phyloP scores from a whole-genome alignment of 2,113 vertebrate genomes.

The Pterocles gutturalis region DNA sequence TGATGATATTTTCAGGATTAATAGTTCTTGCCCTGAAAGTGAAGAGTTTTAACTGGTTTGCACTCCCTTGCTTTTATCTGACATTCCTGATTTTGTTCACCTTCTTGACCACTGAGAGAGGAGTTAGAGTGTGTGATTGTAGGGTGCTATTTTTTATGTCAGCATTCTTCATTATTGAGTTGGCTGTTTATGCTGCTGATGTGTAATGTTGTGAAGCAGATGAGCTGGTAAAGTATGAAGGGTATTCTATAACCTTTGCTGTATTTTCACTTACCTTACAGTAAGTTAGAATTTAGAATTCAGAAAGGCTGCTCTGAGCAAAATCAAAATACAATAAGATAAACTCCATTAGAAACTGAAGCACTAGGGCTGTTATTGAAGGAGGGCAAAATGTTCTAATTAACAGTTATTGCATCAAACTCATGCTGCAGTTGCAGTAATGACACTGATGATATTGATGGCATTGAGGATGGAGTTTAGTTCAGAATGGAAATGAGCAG shows the following conservation, averaged over 20 bases:
- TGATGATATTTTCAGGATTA: not conserved
- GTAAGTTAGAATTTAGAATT: conserved; percentile 47
- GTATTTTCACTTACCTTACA: conserved; percentile 16
- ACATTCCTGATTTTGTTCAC: not conserved
- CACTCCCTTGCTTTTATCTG: not conserved
- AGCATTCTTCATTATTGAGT: conserved; percentile 44
- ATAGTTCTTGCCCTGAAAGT: not conserved
- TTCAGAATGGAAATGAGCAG: conserved; percentile 63
- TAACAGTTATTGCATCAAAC: conserved; percentile 67
- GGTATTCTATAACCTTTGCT: conserved; percentile 50
- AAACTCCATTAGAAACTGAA: conserved; percentile 51
- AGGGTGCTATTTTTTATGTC: conserved; percentile 36
- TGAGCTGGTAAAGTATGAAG: conserved; percentile 57
- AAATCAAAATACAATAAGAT: conserved; percentile 44
- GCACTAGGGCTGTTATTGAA: not conserved
- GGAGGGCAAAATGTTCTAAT: conserved; percentile 57
- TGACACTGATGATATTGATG: conserved; percentile 67
- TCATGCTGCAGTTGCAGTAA: conserved; percentile 26
- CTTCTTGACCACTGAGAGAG: not conserved
- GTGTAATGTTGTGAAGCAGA: conserved; percentile 61
- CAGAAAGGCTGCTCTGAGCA: conserved; percentile 28
- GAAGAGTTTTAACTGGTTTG: not conserved
- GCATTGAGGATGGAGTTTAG: conserved; percentile 46
- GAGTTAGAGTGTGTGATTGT: not conserved
- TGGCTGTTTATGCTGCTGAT: conserved; percentile 50